These are phyloP conservation scores for Stigmatopora nigra DNA, from an alignment of 2,113 vertebrate genomes.

Conservation along the genomic window DNA sequence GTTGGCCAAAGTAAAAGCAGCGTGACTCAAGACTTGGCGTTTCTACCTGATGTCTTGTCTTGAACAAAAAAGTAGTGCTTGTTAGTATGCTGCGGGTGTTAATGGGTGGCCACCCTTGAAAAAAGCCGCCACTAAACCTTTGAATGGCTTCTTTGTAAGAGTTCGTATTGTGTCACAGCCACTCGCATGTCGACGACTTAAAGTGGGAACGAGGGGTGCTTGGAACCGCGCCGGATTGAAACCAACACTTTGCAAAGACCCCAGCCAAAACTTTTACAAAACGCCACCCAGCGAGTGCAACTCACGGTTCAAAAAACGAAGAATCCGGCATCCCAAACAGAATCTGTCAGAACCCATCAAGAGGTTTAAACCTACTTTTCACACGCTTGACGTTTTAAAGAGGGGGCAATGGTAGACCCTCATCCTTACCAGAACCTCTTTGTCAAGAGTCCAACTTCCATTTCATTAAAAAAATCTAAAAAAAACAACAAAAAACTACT, in stretches of 20 bases:
- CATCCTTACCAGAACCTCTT: conserved; percentile 13
- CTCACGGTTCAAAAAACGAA: conserved; percentile 34
- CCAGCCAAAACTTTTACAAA: conserved; percentile 63
- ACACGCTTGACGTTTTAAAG: conserved; percentile 34
- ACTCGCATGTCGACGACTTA: conserved; percentile 37
- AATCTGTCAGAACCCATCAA: conserved; percentile 66
- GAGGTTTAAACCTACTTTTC: conserved; percentile 49
- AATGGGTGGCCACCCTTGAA: conserved; percentile 43
- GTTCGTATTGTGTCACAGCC: conserved; percentile 30
- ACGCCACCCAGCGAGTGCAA: conserved; percentile 40
- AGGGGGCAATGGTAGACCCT: conserved; percentile 38
- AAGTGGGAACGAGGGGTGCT: conserved; percentile 35
- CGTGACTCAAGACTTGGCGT: conserved; percentile 47
- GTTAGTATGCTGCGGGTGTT: conserved; percentile 56
- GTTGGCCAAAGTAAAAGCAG: conserved; percentile 41
- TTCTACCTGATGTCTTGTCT: conserved; percentile 51
- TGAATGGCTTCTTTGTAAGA: conserved; percentile 45
- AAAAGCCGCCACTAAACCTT: conserved; percentile 45
- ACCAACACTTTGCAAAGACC: conserved; percentile 46
- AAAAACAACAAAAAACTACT: background rate
- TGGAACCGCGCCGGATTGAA: conserved; percentile 51
- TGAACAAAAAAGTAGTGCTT: conserved; percentile 52
- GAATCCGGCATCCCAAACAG: conserved; percentile 49
- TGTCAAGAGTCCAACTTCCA: conserved; percentile 11
- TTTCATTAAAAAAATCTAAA: conserved; percentile 26